phyloP scores from a whole-genome alignment of 2,797 vertebrate species.

The Semotilus atromaculatus region DNA sequence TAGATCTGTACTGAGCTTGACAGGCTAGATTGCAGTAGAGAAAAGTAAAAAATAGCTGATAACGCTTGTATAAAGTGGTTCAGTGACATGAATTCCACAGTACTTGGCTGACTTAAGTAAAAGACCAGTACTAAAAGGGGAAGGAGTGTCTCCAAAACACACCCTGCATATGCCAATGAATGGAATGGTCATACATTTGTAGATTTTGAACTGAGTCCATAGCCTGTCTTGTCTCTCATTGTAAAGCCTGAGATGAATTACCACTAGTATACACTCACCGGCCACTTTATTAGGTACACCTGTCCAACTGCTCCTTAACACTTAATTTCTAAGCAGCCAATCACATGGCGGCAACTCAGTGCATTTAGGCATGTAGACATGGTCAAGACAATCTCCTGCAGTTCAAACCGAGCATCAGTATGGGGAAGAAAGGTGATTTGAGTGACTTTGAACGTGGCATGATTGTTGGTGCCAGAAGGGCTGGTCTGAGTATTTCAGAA shows the following conservation, averaged over 20 bases:
- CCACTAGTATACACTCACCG: too few relatives aligned
- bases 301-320: too few relatives aligned
- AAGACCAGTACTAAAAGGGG: background rate
- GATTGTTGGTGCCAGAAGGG: too few relatives aligned
- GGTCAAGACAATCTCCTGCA: too few relatives aligned
- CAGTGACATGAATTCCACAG: conserved; percentile 8
- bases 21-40: background rate
- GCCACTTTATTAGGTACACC: too few relatives aligned
- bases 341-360: too few relatives aligned
- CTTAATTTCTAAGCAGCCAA: too few relatives aligned
- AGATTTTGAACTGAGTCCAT: conserved; percentile 8
- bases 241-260: conserved; percentile 64
- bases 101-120: background rate
- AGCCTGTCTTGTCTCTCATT: conserved; percentile 34
- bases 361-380: too few relatives aligned
- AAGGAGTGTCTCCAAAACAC: background rate
- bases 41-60: background rate
- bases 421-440: too few relatives aligned
- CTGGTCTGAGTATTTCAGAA: too few relatives aligned
- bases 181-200: conserved; percentile 7
- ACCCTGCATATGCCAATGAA: background rate
- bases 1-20: background rate
- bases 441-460: too few relatives aligned
- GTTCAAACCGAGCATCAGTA: too few relatives aligned
- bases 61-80: background rate